Base-by-base conservation (phyloP, 2,888 invertebrate genomes). In the Nesidiocoris tenuis region DNA sequence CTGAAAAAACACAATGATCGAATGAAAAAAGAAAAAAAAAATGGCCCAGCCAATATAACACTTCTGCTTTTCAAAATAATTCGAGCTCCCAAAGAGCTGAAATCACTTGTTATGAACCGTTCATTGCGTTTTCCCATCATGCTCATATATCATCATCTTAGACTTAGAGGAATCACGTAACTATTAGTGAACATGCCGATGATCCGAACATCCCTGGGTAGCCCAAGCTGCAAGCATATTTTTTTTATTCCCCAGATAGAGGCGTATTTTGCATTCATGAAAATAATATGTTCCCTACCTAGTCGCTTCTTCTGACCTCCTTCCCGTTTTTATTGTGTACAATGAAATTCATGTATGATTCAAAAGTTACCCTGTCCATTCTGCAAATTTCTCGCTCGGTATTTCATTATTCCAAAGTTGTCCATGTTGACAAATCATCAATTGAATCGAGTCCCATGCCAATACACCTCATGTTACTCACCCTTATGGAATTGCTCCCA, bases 51-150 rank as follows among this genome's bases (percentile, higher is more conserved):
- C 39, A 39, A 39, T 39, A 3, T 39, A 12, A 39, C 39, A 39
- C 5, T 39, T 39, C 39, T 12, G 39, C 3, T 39, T 39, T 39
- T 39, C 12, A 7, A 12, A 3, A 39, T 39, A 39, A 39, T 39
- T 39, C 12, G 3, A 3, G 39, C 39, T 39, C 39, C 5, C 3
- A 12, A 39, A 39, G 39, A 39, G 39, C 39, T 7, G 3, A 39
- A 12, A 7, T 39, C 39, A 39, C 39, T 39, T 39, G 39, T 39
- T 7, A 7, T 39, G 12, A 7, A 12, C 3, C 39, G 59, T 70
- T 70, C 70, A 70, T 70, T 70, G 70, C 70, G 70, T 70, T 70
- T 70, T 59, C 56, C 57, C 25, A 59, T 70, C 59, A 70, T 70
- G 56, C 23, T 70, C 70, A 70, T 70, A 19, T 19, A 7, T 59